These are phyloP conservation scores for Anguilla japonica DNA, from an alignment of 2,113 vertebrate species.

Conservation along the genomic window DNA sequence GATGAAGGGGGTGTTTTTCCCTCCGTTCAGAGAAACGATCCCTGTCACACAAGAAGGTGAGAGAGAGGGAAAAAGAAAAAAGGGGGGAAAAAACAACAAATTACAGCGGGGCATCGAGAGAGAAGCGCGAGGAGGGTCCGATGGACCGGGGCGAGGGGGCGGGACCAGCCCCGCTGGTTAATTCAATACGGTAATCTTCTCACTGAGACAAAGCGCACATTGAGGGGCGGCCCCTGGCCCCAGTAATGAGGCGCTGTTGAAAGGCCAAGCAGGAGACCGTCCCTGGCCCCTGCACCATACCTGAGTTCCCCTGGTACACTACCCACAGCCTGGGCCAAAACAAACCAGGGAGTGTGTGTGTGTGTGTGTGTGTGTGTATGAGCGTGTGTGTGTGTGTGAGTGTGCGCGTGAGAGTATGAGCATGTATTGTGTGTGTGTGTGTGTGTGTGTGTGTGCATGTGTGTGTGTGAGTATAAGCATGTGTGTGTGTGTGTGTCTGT, in stretches of 20 bases:
- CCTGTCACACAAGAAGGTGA: conserved; percentile 49
- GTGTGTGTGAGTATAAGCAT: too few species aligned
- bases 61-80: neutral
- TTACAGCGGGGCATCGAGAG: conserved; percentile 32
- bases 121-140: conserved; percentile 48
- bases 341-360: too few species aligned
- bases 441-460: too few species aligned
- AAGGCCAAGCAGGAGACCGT: conserved; percentile 60
- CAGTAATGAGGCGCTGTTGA: conserved; percentile 71
- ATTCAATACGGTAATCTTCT: conserved; percentile 61
- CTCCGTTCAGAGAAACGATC: conserved; percentile 33
- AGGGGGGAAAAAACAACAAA: conserved; percentile 15
- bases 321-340: neutral
- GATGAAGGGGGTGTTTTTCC: conserved; percentile 59
- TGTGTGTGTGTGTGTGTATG: too few species aligned
- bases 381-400: too few species aligned
- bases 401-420: too few species aligned
- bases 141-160: conserved; percentile 37
- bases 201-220: conserved; percentile 72
- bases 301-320: neutral
- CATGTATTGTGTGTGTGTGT: too few species aligned
- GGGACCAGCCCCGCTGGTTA: conserved; percentile 45
- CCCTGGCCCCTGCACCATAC: conserved; percentile 32
- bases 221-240: conserved; percentile 56
- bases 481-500: too few species aligned